Percentiles rank a stretch among this genome's conserved stretches.
Evolutionary conservation across 2,113 vertebrate genomes (phyloP).

Genomic region (Picathartes gymnocephalus): DNA sequence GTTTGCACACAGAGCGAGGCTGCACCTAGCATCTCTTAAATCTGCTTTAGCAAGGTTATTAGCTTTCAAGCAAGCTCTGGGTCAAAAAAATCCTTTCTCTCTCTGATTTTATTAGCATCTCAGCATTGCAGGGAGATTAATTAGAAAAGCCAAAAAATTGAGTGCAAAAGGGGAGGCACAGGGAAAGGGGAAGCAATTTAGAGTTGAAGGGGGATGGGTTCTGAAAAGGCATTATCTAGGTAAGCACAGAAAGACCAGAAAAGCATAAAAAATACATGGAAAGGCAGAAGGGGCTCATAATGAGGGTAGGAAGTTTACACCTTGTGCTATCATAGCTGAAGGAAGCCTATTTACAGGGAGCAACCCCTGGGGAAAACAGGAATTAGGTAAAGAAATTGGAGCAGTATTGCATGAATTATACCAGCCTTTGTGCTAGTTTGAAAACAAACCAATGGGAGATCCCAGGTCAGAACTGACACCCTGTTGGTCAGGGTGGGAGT

Average conservation of each 20-base stretch:
- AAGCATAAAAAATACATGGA: neutral
- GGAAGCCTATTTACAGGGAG: neutral
- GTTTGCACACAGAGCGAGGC: neutral
- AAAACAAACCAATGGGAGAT: neutral
- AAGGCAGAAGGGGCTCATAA: neutral
- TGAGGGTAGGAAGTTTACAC: neutral
- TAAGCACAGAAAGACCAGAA: neutral
- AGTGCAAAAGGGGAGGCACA: neutral
- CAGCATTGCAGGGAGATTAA: neutral
- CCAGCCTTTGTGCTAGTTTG: neutral
- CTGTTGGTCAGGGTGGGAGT: rapidly evolving
- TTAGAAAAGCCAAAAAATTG: neutral
- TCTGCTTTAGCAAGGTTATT: neutral
- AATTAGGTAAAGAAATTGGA: neutral
- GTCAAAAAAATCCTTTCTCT: neutral
- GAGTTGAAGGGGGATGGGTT: neutral
- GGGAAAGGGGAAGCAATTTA: neutral
- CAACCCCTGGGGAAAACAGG: neutral
- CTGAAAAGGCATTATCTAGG: neutral
- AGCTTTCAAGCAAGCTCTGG: neutral
- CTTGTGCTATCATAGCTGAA: neutral
- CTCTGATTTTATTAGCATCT: neutral
- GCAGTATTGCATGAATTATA: neutral
- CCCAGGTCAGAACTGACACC: neutral
- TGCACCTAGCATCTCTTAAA: neutral